Base-by-base conservation (phyloP, 30 jellyfish, hydroid and myxozoan species). In the Chrysaora quinquecirrha region DNA sequence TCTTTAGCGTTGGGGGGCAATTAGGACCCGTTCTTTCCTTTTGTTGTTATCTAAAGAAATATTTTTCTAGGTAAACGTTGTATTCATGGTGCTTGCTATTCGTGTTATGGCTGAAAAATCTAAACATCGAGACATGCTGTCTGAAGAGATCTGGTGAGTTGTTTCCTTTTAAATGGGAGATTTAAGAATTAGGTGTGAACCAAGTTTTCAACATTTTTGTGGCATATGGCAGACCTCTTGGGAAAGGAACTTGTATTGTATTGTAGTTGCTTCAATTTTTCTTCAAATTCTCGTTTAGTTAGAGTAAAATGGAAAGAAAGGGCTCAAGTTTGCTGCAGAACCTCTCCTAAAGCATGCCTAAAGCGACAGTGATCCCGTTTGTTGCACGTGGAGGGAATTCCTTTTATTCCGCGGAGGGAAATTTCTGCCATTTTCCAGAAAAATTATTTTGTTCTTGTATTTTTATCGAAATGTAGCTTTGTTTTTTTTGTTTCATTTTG, bases 141-240 rank as follows among this genome's bases (percentile, higher is more conserved):
- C 64, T 20, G 87, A 69, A 12, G 95, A 83, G 64, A 65, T 90
- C 35, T 90, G 97, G 97, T 90, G 28, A 30, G 91, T 68, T 18
- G 7, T 11, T 30, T 34, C 43, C 21, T 79, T 9, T 63, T 77
- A 7, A 9, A 6, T 20, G 10, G 34, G 3, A 28, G 29, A 30
- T 10, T 19, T 34, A 21, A n/a, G 14, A 28, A 66, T 29, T 30
- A 20, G 12, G 19, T 38, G 20, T 30, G n/a, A n/a, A n/a, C 28
- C 46, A 3, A 62, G 27, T 11, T 29, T 30, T 19, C 10, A 3
- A 25, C 22, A 1, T 3, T 66, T 24, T 27, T 27, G 25, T 20
- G 20, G 20, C 46, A 66, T 2, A 1, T 66, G 1, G 20, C 56
- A 1, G 0, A 65, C 1, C 16, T 65, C 16, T 16, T 43, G 16